Evolutionary conservation across 2,797 vertebrate genomes (phyloP).

Genomic region (Phataginus tricuspis): DNA sequence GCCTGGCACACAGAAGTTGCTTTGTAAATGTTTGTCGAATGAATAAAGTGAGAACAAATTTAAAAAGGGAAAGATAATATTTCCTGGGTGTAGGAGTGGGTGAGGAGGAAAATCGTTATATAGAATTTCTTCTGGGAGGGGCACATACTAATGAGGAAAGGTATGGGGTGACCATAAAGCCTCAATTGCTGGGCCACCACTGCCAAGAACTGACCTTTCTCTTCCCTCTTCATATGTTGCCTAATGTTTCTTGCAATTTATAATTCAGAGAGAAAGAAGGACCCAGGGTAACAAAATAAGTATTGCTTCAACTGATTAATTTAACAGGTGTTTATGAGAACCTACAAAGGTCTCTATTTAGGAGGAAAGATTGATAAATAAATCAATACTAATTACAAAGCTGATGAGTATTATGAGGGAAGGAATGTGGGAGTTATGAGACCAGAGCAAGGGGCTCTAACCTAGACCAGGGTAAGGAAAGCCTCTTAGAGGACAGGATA

Average conservation of each 20-base stretch:
- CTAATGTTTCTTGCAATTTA: background rate
- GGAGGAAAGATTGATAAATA: background rate
- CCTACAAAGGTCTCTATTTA: background rate
- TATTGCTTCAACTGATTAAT: background rate
- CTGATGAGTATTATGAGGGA: background rate
- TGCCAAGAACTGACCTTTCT: background rate
- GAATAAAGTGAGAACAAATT: background rate
- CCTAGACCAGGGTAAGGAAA: background rate
- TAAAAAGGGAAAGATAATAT: background rate
- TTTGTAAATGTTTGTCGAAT: background rate
- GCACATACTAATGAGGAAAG: background rate
- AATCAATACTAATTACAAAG: background rate
- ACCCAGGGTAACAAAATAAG: background rate
- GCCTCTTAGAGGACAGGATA: background rate
- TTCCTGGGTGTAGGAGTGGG: background rate
- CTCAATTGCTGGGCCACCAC: background rate
- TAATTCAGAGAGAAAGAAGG: conserved; percentile 8
- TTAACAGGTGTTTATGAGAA: background rate
- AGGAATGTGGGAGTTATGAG: background rate
- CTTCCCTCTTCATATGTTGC: background rate
- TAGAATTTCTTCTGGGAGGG: background rate
- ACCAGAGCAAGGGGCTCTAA: background rate
- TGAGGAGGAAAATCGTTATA: background rate
- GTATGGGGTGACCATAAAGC: background rate
- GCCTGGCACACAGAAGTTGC: background rate